Conservation (phyloP, 1,140 invertebrate species). For the Leptonema lineaticorne region DNA sequence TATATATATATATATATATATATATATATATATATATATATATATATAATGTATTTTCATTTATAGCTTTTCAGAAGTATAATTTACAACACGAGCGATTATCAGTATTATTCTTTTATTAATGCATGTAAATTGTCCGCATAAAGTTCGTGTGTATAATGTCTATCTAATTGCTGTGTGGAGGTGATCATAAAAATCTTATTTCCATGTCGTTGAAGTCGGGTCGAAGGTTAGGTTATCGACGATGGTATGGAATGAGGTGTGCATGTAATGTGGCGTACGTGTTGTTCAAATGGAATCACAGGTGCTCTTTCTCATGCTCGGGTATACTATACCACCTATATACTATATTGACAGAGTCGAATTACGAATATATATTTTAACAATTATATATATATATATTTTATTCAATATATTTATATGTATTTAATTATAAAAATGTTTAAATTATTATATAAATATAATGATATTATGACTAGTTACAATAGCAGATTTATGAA, state of each 20-base stretch:
- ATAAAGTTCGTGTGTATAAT: slow-evolving; percentile 1
- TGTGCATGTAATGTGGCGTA: slow-evolving; percentile 29
- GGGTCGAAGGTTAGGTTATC: slow-evolving; percentile 10
- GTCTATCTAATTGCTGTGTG: slow-evolving; percentile 4
- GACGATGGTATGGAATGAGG: slow-evolving; percentile 23
- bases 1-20: not conserved
- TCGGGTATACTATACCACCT: not conserved
- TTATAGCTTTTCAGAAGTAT: too few relatives aligned
- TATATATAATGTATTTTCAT: too few relatives aligned
- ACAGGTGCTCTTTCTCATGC: slow-evolving; percentile 25
- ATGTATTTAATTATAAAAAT: too few relatives aligned
- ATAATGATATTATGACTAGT: too few relatives aligned
- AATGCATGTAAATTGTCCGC: too few relatives aligned
- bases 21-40: too few relatives aligned
- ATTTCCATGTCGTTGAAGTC: slow-evolving; percentile 15
- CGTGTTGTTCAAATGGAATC: slow-evolving; percentile 31
- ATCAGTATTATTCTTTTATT: too few relatives aligned
- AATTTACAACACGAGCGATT: too few relatives aligned
- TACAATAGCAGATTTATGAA: too few relatives aligned
- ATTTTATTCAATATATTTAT: too few relatives aligned
- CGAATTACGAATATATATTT: not conserved
- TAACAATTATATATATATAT: too few relatives aligned
- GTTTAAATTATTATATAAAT: too few relatives aligned
- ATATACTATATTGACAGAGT: not conserved
- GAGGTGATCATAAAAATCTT: slow-evolving; percentile 19